Percentiles rank a stretch among this genome's conserved stretches.
Evolutionary conservation across 2,888 invertebrate species (phyloP).

Genomic region (Tetranychus piercei): DNA sequence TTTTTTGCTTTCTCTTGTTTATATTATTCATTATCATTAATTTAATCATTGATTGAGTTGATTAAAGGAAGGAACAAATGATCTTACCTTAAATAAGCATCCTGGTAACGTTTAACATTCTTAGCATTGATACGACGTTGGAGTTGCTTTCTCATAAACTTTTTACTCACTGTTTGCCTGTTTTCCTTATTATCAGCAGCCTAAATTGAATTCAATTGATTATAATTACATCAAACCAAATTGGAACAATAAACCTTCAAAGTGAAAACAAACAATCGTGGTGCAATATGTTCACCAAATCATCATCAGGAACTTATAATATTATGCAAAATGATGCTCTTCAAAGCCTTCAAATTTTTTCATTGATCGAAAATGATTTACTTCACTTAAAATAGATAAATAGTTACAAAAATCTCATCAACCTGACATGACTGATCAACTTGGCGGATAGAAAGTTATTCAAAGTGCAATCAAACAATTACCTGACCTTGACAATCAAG

Average conservation of each 20-base stretch:
- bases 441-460: too few relatives aligned
- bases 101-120: background rate
- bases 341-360: too few relatives aligned
- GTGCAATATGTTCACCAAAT: too few relatives aligned
- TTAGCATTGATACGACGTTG: slow-evolving; percentile 4
- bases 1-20: background rate
- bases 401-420: too few relatives aligned
- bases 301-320: too few relatives aligned
- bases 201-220: background rate
- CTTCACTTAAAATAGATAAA: too few relatives aligned
- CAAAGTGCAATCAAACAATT: too few relatives aligned
- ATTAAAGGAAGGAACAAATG: background rate
- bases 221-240: background rate
- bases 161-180: background rate
- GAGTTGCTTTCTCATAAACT: background rate
- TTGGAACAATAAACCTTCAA: background rate
- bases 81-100: slow-evolving; percentile 5
- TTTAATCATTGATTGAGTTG: background rate
- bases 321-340: too few relatives aligned
- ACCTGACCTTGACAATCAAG: too few relatives aligned
- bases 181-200: slow-evolving; percentile 5
- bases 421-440: too few relatives aligned
- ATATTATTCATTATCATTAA: background rate
- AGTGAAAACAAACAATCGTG: too few relatives aligned
- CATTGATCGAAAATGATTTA: too few relatives aligned